Percentiles rank a stretch among this genome's conserved stretches.
phyloP scores from a whole-genome alignment of 2,113 vertebrate species.

The Cichladusa arquata region DNA sequence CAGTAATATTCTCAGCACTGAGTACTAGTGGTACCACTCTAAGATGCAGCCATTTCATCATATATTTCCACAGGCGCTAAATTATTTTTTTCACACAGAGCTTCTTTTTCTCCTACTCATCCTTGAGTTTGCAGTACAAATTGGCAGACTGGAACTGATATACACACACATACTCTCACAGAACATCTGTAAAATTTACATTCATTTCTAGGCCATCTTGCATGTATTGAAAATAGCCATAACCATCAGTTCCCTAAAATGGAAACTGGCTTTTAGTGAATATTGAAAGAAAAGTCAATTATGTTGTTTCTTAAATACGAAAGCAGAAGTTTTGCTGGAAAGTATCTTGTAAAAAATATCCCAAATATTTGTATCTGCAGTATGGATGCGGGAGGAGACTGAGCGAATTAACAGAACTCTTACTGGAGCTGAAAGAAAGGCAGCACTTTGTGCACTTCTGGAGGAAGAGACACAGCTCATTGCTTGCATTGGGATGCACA shows the following conservation, averaged over 20 bases:
- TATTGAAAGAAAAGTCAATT: background rate
- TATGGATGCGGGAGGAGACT: slow-evolving; percentile 83
- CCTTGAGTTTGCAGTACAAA: background rate
- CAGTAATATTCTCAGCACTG: background rate
- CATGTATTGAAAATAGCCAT: background rate
- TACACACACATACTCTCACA: background rate
- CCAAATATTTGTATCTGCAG: slow-evolving; percentile 66
- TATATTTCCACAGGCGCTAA: background rate
- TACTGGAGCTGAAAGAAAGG: slow-evolving; percentile 84
- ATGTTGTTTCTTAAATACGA: background rate
- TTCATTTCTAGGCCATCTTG: background rate
- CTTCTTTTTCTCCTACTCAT: background rate
- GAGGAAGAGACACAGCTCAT: slow-evolving; percentile 86
- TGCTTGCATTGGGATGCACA: slow-evolving; percentile 80
- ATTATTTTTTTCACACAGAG: background rate
- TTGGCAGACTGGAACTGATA: background rate
- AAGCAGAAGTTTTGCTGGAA: background rate
- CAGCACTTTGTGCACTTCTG: slow-evolving; percentile 84
- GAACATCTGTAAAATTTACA: background rate
- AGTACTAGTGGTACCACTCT: background rate
- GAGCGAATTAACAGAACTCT: slow-evolving; percentile 72
- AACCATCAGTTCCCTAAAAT: background rate
- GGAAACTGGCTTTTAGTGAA: background rate
- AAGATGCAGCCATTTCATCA: background rate
- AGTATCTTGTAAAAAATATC: background rate